Evolutionary conservation across 1,140 invertebrate genomes (phyloP), one percentile per base, ranked within the genome.

Genomic region (Leptinotarsa lineolata): DNA sequence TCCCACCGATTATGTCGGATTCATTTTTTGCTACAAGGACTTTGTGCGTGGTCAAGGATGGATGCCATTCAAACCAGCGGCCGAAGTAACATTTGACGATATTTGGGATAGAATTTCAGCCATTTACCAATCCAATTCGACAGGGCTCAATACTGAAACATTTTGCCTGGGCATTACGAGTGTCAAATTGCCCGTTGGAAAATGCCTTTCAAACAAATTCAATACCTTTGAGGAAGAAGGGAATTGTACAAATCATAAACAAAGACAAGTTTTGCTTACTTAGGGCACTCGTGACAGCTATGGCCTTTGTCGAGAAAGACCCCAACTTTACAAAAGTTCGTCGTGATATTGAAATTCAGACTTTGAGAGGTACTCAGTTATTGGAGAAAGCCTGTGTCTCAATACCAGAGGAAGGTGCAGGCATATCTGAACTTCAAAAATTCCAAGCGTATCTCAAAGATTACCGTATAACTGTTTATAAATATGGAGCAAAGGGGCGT

Each of bases 391-490:
- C 45, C 5, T 13, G 13, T 6, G 5, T 5, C 13, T 5, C 13
- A 13, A 71, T 71, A 45, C 59, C 59, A 20, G 70, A 71, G 44
- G 59, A 63, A 1, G 59, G 70, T 63, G 24, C 59, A 12, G 70
- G 70, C n/a, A 71, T 71, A 46, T 13, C 39, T n/a, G 70, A 71
- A 71, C 18, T 71, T 16, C 24, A 70, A 45, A 59, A 70, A 61
- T 24, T 44, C 18, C 70, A 71, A 20, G 6, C 45, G 45, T 45
- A 64, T 64, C 16, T 71, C 4, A 11, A 18, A 18, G 58, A 45
- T 2, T 71, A 44, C n/a, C 4, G 18, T 12, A 71, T 71, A 8
- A 6, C n/a, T 60, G 59, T 60, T 60, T 5, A 46, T 46, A 5
- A 46, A 13, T 46, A 46, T 46, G 45, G 45, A 13, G 45, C 13